Conservation (phyloP, 2,888 invertebrate genomes). For the Zygaena filipendulae region DNA sequence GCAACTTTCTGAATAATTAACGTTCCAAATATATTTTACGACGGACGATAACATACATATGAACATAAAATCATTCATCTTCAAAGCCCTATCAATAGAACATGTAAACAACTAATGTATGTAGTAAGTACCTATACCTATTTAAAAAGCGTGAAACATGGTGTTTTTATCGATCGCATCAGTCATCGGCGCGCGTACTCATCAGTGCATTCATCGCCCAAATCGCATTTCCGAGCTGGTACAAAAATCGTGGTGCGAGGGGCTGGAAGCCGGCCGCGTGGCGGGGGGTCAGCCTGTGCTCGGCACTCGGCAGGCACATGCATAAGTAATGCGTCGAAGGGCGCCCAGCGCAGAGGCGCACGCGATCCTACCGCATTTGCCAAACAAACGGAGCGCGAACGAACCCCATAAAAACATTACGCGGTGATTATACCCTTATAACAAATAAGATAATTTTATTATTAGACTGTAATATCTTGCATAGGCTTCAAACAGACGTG, state of each 20-base stretch:
- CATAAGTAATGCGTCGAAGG: constrained; percentile 65
- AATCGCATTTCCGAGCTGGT: constrained; percentile 38
- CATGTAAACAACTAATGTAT: no score
- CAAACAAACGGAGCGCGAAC: no score
- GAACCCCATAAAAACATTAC: no score
- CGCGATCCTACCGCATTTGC: constrained; percentile 46
- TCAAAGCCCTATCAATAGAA: no score
- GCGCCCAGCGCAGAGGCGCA: constrained; percentile 38
- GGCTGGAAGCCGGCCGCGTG: constrained; percentile 20
- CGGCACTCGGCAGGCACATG: constrained; percentile 37
- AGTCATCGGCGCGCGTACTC: constrained; percentile 31
- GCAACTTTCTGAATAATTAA: no score
- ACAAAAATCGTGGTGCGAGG: constrained; percentile 44
- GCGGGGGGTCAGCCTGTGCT: constrained; percentile 8
- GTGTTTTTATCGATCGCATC: constrained; percentile 38
- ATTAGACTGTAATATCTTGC: no score
- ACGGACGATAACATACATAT: not conserved
- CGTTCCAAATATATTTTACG: not conserved
- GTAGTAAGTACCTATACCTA: no score
- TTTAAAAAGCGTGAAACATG: no score
- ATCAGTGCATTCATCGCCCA: constrained; percentile 43
- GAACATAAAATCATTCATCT: not conserved
- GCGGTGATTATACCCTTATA: constrained; percentile 3
- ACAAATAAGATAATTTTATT: no score
- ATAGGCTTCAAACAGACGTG: no score